Evolutionary conservation across 2,888 invertebrate species (phyloP).

Genomic region (Plagiodera versicolora): DNA sequence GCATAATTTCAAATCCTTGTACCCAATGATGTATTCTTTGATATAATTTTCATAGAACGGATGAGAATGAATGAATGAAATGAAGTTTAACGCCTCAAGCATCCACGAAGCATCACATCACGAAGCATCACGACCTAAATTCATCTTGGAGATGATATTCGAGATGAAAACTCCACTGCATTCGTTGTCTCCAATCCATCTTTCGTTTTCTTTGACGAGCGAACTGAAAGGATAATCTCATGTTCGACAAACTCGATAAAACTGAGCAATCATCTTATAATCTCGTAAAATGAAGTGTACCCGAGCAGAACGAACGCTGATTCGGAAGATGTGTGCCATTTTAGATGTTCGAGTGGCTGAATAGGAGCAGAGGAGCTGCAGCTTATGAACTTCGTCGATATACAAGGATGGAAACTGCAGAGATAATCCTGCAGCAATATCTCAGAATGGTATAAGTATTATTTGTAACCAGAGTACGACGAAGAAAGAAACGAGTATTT

Average conservation of each 20-base stretch:
- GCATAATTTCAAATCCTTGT: no score
- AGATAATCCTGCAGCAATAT: slow-evolving; percentile 11
- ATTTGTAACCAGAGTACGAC: neutral
- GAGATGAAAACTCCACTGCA: neutral
- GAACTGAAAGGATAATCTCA: neutral
- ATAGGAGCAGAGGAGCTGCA: slow-evolving; percentile 2
- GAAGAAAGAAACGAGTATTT: no score
- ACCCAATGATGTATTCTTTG: no score
- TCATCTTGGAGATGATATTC: no score
- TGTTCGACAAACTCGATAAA: slow-evolving; percentile 8
- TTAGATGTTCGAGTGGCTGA: slow-evolving; percentile 11
- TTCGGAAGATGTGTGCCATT: slow-evolving; percentile 13
- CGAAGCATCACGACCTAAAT: no score
- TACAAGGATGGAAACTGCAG: slow-evolving; percentile 5
- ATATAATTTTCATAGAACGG: no score
- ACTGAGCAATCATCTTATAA: slow-evolving; percentile 11
- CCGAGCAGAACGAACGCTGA: slow-evolving; percentile 7
- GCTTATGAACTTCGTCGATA: slow-evolving; percentile 7
- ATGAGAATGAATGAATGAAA: neutral
- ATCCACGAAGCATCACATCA: no score
- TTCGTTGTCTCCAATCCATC: neutral
- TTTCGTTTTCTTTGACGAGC: neutral
- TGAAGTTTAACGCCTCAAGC: no score
- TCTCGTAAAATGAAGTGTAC: slow-evolving; percentile 12
- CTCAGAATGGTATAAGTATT: neutral